These are phyloP conservation scores for Priocnemis perturbator DNA, from an alignment of 2,888 invertebrate genomes.

Conservation along the genomic window DNA sequence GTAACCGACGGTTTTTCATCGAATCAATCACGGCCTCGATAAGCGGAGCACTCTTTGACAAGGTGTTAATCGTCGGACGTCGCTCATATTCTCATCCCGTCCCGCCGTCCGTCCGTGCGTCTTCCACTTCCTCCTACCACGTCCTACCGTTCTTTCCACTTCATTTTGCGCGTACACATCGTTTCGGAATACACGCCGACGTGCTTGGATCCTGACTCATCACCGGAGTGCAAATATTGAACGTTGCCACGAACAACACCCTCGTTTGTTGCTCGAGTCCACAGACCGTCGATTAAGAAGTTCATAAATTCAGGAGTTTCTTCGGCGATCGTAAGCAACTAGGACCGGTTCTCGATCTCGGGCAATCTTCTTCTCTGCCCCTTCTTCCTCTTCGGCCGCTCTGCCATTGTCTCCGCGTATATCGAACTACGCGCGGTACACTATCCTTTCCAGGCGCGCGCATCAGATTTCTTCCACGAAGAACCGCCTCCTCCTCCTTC, in stretches of 20 bases:
- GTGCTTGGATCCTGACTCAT: constrained; percentile 13
- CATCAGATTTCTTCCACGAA: too few relatives aligned
- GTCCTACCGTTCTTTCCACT: not conserved
- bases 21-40: too few relatives aligned
- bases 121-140: not conserved
- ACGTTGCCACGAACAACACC: constrained; percentile 9
- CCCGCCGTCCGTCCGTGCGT: not conserved
- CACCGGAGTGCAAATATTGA: constrained; percentile 17
- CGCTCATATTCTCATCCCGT: constrained; percentile 14
- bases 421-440: constrained; percentile 24
- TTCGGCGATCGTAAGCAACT: not conserved
- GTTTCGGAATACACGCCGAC: constrained; percentile 9
- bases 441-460: constrained; percentile 24
- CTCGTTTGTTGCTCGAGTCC: constrained; percentile 13
- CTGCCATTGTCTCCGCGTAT: constrained; percentile 13
- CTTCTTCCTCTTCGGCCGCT: not conserved
- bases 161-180: constrained; percentile 13
- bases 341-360: too few relatives aligned
- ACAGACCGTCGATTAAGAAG: constrained; percentile 13
- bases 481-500: not conserved
- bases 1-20: too few relatives aligned
- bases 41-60: too few relatives aligned
- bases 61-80: constrained; percentile 18
- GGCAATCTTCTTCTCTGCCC: not conserved
- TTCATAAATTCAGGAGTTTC: constrained; percentile 9